Evolutionary conservation across 2,888 invertebrate species (phyloP).

Genomic region (Coelopa pilipes): DNA sequence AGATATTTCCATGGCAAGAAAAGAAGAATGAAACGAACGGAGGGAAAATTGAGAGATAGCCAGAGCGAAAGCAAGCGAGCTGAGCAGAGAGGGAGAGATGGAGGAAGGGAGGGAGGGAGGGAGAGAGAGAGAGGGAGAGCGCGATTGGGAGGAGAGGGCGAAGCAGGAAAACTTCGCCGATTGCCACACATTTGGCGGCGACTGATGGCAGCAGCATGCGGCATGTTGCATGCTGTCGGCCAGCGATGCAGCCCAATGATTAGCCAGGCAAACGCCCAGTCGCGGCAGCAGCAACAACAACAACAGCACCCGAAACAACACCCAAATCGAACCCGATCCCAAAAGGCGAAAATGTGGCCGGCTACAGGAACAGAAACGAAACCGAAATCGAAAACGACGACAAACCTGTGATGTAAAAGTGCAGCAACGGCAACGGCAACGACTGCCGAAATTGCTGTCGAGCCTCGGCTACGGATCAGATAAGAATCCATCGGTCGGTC

Average conservation of each 20-base stretch:
- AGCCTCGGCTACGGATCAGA: neutral
- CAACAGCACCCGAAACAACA: neutral
- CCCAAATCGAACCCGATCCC: no score
- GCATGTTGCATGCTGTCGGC: neutral
- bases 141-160: slow-evolving; percentile 2
- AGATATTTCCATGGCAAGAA: neutral
- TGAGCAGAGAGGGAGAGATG: neutral
- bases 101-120: neutral
- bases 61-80: no score
- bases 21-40: slow-evolving; percentile 11
- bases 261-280: slow-evolving; percentile 34
- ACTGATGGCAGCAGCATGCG: slow-evolving; percentile 9
- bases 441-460: neutral
- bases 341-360: no score
- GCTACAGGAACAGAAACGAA: neutral
- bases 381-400: neutral
- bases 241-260: slow-evolving; percentile 33
- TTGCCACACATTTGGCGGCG: slow-evolving; percentile 22
- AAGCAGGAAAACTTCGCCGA: neutral
- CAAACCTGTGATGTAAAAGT: neutral
- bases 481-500: neutral
- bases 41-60: neutral
- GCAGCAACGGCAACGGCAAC: neutral
- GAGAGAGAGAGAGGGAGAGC: neutral
- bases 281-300: no score